These are phyloP conservation scores for Otolemur crassicaudatus DNA, from an alignment of 2,797 vertebrate species.

Conservation along the genomic window DNA sequence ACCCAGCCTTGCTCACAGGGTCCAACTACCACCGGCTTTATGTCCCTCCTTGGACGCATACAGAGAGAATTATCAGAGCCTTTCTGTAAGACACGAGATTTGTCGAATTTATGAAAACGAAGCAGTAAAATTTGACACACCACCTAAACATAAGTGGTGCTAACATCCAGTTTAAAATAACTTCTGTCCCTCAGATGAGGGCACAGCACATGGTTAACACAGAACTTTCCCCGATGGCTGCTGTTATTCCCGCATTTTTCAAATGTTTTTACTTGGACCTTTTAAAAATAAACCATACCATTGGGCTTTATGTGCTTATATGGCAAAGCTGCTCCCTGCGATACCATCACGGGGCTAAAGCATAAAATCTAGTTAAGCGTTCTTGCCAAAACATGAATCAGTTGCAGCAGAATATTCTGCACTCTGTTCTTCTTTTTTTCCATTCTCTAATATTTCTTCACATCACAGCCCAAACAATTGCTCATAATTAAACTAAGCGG, in stretches of 20 bases:
- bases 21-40: neutral
- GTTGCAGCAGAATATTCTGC: conserved; percentile 86
- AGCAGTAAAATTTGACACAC: conserved; percentile 73
- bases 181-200: conserved; percentile 78
- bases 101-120: conserved; percentile 77
- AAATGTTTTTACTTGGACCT: conserved; percentile 87
- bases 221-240: conserved; percentile 81
- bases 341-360: conserved; percentile 86
- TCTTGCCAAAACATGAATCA: conserved; percentile 91
- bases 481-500: conserved; percentile 90
- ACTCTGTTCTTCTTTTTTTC: conserved; percentile 90
- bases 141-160: conserved; percentile 75
- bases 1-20: neutral
- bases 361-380: conserved; percentile 87
- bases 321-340: conserved; percentile 87
- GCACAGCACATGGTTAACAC: conserved; percentile 68
- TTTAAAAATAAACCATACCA: conserved; percentile 88
- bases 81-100: conserved; percentile 68
- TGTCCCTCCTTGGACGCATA: neutral
- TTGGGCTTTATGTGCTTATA: conserved; percentile 90
- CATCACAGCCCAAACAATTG: conserved; percentile 89
- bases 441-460: conserved; percentile 91
- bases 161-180: conserved; percentile 81
- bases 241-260: conserved; percentile 87
- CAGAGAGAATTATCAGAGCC: conserved; percentile 57